A percentile compares a stretch with the other conserved stretches of the same genome.
These are phyloP conservation scores for Drosophila affinis DNA, from an alignment of 2,888 invertebrate species.

Conservation along the genomic window DNA sequence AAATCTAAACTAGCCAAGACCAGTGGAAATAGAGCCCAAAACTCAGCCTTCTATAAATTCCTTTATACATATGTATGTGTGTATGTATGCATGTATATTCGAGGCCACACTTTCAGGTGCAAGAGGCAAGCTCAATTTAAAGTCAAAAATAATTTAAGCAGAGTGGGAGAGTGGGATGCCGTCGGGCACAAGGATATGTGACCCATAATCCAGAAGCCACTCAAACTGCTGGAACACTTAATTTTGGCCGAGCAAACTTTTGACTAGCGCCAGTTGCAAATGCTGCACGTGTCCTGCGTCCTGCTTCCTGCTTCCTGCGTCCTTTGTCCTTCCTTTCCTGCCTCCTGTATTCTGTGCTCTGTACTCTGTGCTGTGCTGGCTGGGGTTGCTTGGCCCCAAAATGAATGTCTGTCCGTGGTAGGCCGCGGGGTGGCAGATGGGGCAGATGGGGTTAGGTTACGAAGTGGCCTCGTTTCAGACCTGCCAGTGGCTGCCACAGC, in stretches of 20 bases:
- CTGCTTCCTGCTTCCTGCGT: constrained; percentile 8
- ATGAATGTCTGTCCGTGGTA: constrained; percentile 35
- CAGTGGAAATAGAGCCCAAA: neutral
- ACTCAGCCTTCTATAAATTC: neutral
- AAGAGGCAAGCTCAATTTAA: constrained; percentile 8
- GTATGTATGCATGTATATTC: neutral
- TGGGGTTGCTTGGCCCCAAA: neutral
- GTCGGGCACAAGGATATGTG: neutral
- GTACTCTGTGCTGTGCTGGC: neutral
- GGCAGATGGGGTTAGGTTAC: constrained; percentile 27
- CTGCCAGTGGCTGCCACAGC: constrained; percentile 17
- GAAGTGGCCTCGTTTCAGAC: constrained; percentile 40
- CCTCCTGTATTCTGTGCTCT: neutral
- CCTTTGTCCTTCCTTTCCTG: constrained; percentile 8
- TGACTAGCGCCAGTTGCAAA: constrained; percentile 49
- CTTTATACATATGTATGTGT: too few species aligned
- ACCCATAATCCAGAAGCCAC: constrained; percentile 53
- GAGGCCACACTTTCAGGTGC: constrained; percentile 3
- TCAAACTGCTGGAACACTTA: constrained; percentile 56
- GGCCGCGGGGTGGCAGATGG: constrained; percentile 30
- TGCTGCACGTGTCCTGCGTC: constrained; percentile 44
- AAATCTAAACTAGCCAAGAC: constrained; percentile 17
- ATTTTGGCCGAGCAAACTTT: constrained; percentile 54
- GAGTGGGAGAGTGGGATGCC: neutral
- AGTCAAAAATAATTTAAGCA: constrained; percentile 34